Percentiles rank a stretch among this genome's conserved stretches.
Conservation (phyloP, 2,797 vertebrate genomes). For the Odontamblyopus lacepedii region DNA sequence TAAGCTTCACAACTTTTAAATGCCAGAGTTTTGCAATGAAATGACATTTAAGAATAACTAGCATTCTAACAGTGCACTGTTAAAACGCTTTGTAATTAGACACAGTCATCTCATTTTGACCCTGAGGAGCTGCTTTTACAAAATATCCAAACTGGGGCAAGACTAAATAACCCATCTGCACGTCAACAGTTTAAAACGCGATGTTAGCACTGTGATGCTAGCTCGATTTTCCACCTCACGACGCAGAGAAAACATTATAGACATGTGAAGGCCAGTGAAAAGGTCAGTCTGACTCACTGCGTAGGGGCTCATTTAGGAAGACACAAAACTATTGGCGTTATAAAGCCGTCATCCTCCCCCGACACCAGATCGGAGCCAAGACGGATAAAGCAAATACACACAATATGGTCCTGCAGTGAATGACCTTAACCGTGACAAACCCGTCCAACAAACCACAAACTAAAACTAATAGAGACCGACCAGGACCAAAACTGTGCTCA, state of each 20-base stretch:
- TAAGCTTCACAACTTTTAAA: no score
- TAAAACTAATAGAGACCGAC: constrained; percentile 22
- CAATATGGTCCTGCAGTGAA: constrained; percentile 38
- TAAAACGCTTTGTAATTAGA: no score
- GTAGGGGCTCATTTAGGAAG: constrained; percentile 44
- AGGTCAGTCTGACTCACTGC: constrained; percentile 47
- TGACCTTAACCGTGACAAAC: constrained; percentile 28
- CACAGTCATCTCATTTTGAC: no score
- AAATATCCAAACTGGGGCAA: constrained; percentile 7
- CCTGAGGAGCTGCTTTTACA: no score
- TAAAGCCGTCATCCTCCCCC: constrained; percentile 51
- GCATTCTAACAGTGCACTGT: no score
- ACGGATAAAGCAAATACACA: constrained; percentile 27
- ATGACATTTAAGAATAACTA: no score
- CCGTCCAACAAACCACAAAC: constrained; percentile 36
- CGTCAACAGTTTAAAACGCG: not conserved
- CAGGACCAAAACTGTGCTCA: not conserved
- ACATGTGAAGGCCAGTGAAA: constrained; percentile 26
- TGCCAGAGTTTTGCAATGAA: no score
- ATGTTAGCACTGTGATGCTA: constrained; percentile 2
- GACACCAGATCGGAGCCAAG: constrained; percentile 30
- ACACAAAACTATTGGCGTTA: constrained; percentile 12
- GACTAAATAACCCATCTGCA: constrained; percentile 21
- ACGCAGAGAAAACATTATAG: constrained; percentile 17
- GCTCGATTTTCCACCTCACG: constrained; percentile 27